phyloP scores from a whole-genome alignment of 1,140 invertebrate species.

The Leptinotarsa undecemlineata region DNA sequence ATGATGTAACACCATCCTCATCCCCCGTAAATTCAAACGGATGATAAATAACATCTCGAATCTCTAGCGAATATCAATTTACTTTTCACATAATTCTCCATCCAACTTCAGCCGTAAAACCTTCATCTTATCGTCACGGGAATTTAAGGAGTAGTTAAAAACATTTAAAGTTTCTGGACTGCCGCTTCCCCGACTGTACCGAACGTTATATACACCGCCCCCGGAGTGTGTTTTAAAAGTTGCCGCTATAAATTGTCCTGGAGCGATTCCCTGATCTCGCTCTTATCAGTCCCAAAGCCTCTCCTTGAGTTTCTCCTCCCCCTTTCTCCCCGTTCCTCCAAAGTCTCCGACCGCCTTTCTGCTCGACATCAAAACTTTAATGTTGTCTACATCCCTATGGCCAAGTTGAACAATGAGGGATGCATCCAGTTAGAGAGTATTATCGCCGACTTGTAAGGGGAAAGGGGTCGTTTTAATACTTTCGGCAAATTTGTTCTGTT shows the following conservation, averaged over 20 bases:
- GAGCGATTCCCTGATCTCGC: conserved; percentile 54
- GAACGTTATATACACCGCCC: conserved; percentile 53
- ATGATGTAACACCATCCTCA: not conserved
- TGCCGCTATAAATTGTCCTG: conserved; percentile 56
- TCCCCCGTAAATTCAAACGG: not conserved
- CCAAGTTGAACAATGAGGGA: not conserved
- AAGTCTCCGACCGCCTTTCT: conserved; percentile 1
- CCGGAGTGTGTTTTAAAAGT: conserved; percentile 57
- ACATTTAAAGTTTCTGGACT: conserved; percentile 41
- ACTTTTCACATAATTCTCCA: conserved; percentile 27
- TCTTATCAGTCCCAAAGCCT: conserved; percentile 52
- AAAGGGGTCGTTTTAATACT: too few species aligned
- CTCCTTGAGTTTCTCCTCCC: conserved; percentile 43
- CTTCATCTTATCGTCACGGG: conserved; percentile 40
- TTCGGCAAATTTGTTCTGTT: too few species aligned
- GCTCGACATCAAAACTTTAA: conserved; percentile 28
- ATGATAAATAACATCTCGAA: not conserved
- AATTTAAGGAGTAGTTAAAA: conserved; percentile 51
- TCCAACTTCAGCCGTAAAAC: conserved; percentile 25
- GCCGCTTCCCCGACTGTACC: conserved; percentile 47
- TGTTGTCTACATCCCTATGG: conserved; percentile 19
- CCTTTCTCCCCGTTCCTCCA: not conserved
- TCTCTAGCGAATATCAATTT: conserved; percentile 24
- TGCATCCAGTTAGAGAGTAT: not conserved
- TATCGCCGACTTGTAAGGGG: too few species aligned